phyloP scores from a whole-genome alignment of 2,888 invertebrate species.

The Tinea semifulvella region DNA sequence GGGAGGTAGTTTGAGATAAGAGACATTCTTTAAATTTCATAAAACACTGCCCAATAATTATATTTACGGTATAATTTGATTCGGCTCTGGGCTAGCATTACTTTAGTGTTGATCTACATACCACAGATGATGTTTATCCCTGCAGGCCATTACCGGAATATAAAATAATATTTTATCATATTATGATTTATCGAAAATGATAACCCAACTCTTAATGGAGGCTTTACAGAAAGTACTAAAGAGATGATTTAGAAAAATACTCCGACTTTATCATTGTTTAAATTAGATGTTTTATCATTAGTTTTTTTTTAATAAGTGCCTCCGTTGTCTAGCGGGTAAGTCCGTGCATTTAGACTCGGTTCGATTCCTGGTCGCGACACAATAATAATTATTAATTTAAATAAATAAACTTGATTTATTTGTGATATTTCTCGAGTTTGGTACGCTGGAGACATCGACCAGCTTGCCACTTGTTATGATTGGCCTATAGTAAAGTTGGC shows the following conservation, averaged over 20 bases:
- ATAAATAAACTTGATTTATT: too few species aligned
- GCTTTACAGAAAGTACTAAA: background rate
- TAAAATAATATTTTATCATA: too few species aligned
- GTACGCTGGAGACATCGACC: too few species aligned
- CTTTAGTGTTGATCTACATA: background rate
- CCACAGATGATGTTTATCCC: conserved; percentile 1
- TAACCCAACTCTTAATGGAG: conserved; percentile 3
- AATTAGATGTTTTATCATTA: background rate
- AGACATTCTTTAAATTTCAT: conserved; percentile 7
- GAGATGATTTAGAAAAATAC: background rate
- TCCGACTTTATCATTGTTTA: background rate
- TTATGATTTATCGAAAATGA: conserved; percentile 9
- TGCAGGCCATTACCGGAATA: background rate
- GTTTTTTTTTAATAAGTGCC: background rate
- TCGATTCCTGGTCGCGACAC: too few species aligned
- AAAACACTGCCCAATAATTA: conserved; percentile 3
- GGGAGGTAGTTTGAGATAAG: too few species aligned
- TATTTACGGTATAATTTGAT: background rate
- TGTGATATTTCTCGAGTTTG: too few species aligned
- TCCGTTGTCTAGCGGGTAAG: too few species aligned
- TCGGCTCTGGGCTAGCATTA: conserved; percentile 1
- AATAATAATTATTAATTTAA: too few species aligned
- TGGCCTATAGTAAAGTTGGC: too few species aligned
- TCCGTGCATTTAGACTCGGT: too few species aligned
- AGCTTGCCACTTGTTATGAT: too few species aligned